Evolutionary conservation across 2,888 invertebrate species (phyloP).

Genomic region (Endotricha flammealis): DNA sequence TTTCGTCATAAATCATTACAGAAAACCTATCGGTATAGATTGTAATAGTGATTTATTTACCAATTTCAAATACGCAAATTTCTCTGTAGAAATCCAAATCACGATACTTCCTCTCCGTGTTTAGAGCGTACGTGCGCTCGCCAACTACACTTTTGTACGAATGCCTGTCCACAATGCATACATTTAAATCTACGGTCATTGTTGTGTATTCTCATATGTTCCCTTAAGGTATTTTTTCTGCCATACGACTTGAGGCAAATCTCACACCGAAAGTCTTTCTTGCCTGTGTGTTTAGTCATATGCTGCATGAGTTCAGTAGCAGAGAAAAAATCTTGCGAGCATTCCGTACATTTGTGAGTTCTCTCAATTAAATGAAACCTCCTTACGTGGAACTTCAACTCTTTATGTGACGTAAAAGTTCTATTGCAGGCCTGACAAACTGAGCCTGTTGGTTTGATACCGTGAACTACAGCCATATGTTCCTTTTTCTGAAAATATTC

Average conservation of each 20-base stretch:
- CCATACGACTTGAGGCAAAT: slow-evolving; percentile 40
- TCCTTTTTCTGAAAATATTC: slow-evolving; percentile 29
- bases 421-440: slow-evolving; percentile 50
- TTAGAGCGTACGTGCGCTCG: slow-evolving; percentile 29
- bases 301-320: slow-evolving; percentile 35
- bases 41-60: no score
- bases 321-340: slow-evolving; percentile 44
- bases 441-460: slow-evolving; percentile 19
- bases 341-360: slow-evolving; percentile 39
- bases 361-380: slow-evolving; percentile 50
- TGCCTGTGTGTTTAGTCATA: slow-evolving; percentile 34
- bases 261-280: slow-evolving; percentile 33
- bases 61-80: no score
- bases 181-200: slow-evolving; percentile 35
- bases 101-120: slow-evolving; percentile 25
- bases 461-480: slow-evolving; percentile 39
- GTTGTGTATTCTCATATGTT: slow-evolving; percentile 42
- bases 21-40: no score
- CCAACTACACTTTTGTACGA: slow-evolving; percentile 37
- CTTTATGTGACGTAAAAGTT: slow-evolving; percentile 33
- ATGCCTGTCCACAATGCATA: slow-evolving; percentile 30
- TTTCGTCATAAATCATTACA: no score
- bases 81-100: no score
- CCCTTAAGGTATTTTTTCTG: slow-evolving; percentile 30
- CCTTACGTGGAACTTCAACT: slow-evolving; percentile 42